Evolutionary conservation across 37 sponge, comb jelly and placozoan species (phyloP), one percentile per base, ranked within the genome.

Genomic region (Aplysina aerophoba): DNA sequence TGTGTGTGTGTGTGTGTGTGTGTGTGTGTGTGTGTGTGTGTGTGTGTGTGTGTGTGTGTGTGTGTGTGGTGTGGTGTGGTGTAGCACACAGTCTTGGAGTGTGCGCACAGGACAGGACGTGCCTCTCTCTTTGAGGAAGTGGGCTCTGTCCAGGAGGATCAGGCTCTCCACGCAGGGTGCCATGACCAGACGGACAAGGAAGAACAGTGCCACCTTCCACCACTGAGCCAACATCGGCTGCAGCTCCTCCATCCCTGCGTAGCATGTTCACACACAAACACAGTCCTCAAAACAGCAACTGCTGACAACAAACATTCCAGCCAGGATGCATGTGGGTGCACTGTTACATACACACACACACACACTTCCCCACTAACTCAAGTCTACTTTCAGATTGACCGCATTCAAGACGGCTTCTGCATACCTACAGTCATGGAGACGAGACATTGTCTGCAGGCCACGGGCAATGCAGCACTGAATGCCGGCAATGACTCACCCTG

Each of bases 111-210:
- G 50, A 8, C 3, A 11, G 6, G 50, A 44, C 50, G 8, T 44
- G 88, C 92, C 90, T 68, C 87, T 83, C 39, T 94, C 93, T 16
- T 54, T 83, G 33, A 94, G 73, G 78, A 68, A 94, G 41, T 69
- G 25, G 30, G 71, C 30, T 67, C 95, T 83, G 85, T 94, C 95
- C 68, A 91, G 27, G 59, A 94, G 81, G 13, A 94, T 24, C 19
- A 94, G 53, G 17, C 85, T 86, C 75, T 94, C 95, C 64, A 91
- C 88, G 64, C 95, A 94, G 40, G 92, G 93, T 60, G 95, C 95
- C 73, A 94, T 24, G 16, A 81, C 24, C 33, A 89, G 82, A 0
- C 95, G 83, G 2, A 94, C 73, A 79, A 94, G 68, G 80, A 90
- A 94, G 84, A 88, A 88, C n/a, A 90, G 22, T 0, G 78, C 89